phyloP scores from a whole-genome alignment of 2,888 invertebrate genomes.

The Mesorhabditis sp. region DNA sequence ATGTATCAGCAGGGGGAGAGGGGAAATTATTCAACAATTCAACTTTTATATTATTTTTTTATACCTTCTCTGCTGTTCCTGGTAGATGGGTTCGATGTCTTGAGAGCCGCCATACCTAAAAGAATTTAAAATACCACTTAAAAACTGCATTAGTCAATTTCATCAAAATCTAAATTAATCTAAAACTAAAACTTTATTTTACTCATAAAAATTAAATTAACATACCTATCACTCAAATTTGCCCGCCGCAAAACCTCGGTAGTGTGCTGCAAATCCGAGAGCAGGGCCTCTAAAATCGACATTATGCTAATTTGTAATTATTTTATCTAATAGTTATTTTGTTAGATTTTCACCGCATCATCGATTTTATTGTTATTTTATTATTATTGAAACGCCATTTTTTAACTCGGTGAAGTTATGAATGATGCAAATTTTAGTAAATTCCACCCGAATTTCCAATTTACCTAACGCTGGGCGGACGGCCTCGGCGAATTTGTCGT shows the following conservation, averaged over 20 bases:
- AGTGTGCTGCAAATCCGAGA: conserved; percentile 86
- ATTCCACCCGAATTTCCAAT: not conserved
- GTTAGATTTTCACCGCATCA: too few relatives aligned
- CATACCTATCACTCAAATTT: conserved; percentile 26
- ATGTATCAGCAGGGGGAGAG: not conserved
- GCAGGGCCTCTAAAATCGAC: conserved; percentile 76
- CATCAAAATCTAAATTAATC: too few relatives aligned
- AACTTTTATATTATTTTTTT: not conserved
- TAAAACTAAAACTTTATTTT: not conserved
- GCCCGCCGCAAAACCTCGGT: conserved; percentile 71
- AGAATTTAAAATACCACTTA: not conserved
- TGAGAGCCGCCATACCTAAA: conserved; percentile 11
- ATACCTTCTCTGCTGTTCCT: conserved; percentile 27
- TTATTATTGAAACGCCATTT: too few relatives aligned
- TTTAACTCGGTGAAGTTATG: too few relatives aligned
- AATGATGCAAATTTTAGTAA: too few relatives aligned
- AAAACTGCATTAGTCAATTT: too few relatives aligned
- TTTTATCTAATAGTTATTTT: too few relatives aligned
- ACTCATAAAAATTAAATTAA: not conserved
- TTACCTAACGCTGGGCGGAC: conserved; percentile 46
- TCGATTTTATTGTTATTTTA: too few relatives aligned
- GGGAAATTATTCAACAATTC: not conserved
- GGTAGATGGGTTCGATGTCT: conserved; percentile 42
- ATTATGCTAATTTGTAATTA: too few relatives aligned
- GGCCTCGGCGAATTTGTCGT: conserved; percentile 46